A percentile compares a stretch with the other conserved stretches of the same genome.
These are phyloP conservation scores for Hippolais icterina DNA, from an alignment of 2,113 vertebrate species.

Conservation along the genomic window DNA sequence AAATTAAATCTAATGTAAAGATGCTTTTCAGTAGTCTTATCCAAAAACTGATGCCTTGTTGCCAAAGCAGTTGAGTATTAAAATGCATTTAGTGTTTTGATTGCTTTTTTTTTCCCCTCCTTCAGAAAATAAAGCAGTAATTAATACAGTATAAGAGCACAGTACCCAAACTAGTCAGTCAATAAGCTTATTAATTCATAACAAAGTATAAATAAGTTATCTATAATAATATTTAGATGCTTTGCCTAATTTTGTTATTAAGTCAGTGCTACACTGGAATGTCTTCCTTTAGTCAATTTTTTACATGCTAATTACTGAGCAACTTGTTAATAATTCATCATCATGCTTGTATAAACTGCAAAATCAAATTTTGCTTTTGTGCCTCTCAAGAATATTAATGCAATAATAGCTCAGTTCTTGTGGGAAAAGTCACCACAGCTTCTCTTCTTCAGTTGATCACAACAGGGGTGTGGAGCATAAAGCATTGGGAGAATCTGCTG, in stretches of 20 bases:
- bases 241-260: not conserved
- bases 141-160: not conserved
- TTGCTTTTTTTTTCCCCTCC: not conserved
- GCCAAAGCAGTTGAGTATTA: not conserved
- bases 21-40: not conserved
- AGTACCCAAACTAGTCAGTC: not conserved
- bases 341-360: not conserved
- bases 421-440: not conserved
- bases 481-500: not conserved
- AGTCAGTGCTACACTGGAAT: not conserved
- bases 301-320: not conserved
- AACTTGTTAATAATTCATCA: not conserved
- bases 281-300: not conserved
- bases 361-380: not conserved
- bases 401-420: not conserved
- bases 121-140: not conserved
- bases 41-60: not conserved
- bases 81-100: not conserved
- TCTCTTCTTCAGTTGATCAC: not conserved
- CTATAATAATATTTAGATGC: not conserved
- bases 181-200: not conserved
- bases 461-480: not conserved
- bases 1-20: not conserved
- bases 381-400: not conserved
- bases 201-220: not conserved